A percentile compares a stretch with the other conserved stretches of the same genome.
phyloP scores from a whole-genome alignment of 2,113 vertebrate species.

The Ariopsis seemanni region DNA sequence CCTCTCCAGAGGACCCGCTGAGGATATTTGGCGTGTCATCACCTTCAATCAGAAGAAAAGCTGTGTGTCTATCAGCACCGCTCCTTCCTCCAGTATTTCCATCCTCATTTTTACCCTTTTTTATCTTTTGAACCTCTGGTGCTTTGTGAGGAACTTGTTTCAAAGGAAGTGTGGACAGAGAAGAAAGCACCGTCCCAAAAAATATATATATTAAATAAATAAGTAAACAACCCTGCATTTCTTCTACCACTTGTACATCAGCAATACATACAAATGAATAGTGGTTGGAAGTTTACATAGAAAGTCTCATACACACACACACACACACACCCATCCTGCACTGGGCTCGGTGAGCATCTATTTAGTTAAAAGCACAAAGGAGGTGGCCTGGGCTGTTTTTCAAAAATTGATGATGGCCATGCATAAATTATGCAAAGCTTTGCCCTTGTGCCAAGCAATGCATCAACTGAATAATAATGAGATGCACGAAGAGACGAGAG shows the following conservation, averaged over 20 bases:
- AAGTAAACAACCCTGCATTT: not conserved
- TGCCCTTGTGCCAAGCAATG: constrained; percentile 77
- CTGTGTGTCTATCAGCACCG: not conserved
- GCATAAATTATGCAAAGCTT: constrained; percentile 84
- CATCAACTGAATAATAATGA: constrained; percentile 77
- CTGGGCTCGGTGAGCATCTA: constrained; percentile 61
- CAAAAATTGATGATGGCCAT: constrained; percentile 78
- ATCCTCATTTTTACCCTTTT: not conserved
- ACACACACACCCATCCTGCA: constrained; percentile 37
- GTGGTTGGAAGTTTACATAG: constrained; percentile 65
- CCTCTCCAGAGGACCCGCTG: constrained; percentile 2
- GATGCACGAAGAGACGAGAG: constrained; percentile 48
- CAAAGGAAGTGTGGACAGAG: constrained; percentile 1
- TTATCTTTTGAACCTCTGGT: constrained; percentile 46
- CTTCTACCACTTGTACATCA: not conserved
- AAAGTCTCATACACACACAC: constrained; percentile 45
- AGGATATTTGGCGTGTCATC: constrained; percentile 15
- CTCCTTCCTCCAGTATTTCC: not conserved
- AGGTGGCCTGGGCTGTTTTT: constrained; percentile 70
- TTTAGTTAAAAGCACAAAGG: constrained; percentile 72
- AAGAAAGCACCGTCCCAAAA: not conserved
- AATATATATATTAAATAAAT: not conserved
- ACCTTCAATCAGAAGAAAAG: constrained; percentile 38
- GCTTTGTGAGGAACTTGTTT: constrained; percentile 49
- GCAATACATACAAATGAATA: constrained; percentile 38